Evolutionary conservation across 2,797 vertebrate genomes (phyloP).

Genomic region (Melanotaenia parkinsoni): DNA sequence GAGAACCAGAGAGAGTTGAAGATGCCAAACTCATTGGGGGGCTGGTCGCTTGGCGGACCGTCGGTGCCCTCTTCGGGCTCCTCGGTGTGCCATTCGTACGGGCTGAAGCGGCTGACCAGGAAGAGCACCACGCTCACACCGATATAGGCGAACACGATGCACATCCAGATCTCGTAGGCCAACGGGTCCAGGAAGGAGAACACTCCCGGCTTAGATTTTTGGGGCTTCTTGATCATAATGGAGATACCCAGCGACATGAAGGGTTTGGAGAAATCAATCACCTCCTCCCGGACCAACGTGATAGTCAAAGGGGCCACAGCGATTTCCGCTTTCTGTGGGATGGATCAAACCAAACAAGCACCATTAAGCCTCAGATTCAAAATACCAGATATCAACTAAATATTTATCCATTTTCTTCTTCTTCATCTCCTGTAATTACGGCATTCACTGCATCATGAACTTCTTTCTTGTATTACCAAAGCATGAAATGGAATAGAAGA

Average conservation of each 20-base stretch:
- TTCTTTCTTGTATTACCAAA: constrained; percentile 55
- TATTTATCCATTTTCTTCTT: constrained; percentile 26
- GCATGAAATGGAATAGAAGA: constrained; percentile 42
- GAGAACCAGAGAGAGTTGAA: constrained; percentile 89
- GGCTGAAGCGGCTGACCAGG: constrained; percentile 97
- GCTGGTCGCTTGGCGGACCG: constrained; percentile 93
- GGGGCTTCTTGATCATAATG: constrained; percentile 98
- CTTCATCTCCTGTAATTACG: constrained; percentile 38
- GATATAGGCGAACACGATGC: constrained; percentile 98
- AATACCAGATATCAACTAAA: constrained; percentile 40
- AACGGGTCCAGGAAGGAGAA: constrained; percentile 97
- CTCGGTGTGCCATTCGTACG: constrained; percentile 97
- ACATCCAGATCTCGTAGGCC: constrained; percentile 99
- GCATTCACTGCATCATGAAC: constrained; percentile 17
- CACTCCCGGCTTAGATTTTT: constrained; percentile 93
- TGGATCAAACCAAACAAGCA: constrained; percentile 34
- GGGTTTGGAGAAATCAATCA: constrained; percentile 97
- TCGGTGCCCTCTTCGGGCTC: constrained; percentile 95
- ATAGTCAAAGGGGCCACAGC: constrained; percentile 97
- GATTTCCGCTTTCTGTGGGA: constrained; percentile 94
- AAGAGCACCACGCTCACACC: constrained; percentile 98
- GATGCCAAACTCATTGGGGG: constrained; percentile 97
- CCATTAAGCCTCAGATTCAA: constrained; percentile 53
- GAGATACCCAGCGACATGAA: constrained; percentile 98
- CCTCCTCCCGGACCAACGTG: constrained; percentile 96